phyloP scores from a whole-genome alignment of 2,888 invertebrate genomes.

The Halictus quadricinctus region DNA sequence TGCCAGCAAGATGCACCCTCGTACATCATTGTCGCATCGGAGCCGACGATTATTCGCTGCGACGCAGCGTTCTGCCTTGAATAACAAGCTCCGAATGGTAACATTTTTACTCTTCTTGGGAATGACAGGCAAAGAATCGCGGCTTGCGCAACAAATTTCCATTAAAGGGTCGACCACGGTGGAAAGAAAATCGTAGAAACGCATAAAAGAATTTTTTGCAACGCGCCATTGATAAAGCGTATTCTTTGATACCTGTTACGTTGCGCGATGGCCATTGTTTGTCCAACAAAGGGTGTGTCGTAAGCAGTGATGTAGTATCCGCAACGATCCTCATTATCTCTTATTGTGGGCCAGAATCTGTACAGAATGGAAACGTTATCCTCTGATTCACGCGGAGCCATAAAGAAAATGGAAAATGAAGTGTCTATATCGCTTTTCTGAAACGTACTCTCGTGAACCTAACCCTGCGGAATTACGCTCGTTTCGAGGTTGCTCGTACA shows the following conservation, averaged over 20 bases:
- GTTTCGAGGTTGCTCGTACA: neutral
- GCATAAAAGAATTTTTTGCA: conserved; percentile 20
- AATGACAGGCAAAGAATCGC: conserved; percentile 8
- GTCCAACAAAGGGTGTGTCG: conserved; percentile 38
- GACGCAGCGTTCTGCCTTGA: neutral
- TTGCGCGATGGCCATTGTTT: conserved; percentile 35
- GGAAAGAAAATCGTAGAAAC: conserved; percentile 10
- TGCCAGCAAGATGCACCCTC: neutral
- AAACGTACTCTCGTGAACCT: neutral
- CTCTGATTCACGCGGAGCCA: neutral
- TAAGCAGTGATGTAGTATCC: conserved; percentile 34
- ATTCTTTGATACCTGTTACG: conserved; percentile 37
- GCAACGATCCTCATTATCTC: conserved; percentile 41
- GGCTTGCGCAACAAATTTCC: conserved; percentile 12
- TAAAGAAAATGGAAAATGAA: neutral
- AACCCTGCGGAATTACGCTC: neutral
- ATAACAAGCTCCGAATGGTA: neutral
- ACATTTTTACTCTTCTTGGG: neutral
- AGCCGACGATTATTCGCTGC: neutral
- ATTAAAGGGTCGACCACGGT: neutral
- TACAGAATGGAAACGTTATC: conserved; percentile 29
- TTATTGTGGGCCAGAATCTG: conserved; percentile 25
- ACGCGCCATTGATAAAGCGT: conserved; percentile 34
- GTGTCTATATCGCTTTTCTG: neutral
- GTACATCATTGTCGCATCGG: neutral